These are phyloP conservation scores for Brachyalestes nurse DNA, from an alignment of 2,797 vertebrate genomes.

Conservation along the genomic window DNA sequence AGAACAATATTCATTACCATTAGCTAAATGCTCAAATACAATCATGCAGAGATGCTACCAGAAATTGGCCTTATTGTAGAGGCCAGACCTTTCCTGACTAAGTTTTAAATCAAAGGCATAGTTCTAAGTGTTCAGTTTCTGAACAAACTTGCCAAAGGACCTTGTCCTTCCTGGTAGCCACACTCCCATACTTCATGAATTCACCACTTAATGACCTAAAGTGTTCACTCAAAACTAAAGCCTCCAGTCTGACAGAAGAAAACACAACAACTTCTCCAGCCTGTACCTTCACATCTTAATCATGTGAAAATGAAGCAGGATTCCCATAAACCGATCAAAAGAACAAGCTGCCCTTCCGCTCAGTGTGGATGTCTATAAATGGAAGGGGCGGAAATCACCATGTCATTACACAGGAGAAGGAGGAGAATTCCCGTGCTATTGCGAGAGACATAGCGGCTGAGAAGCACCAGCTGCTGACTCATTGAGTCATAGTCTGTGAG, in stretches of 20 bases:
- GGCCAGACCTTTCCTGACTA: no score
- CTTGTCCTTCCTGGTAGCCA: no score
- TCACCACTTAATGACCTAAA: not conserved
- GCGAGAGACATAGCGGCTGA: constrained; percentile 73
- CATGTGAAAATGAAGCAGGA: not conserved
- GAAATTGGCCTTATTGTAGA: no score
- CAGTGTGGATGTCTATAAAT: constrained; percentile 69
- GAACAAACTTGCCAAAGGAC: no score
- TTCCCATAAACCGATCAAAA: not conserved
- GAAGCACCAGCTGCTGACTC: constrained; percentile 79
- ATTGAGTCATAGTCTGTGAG: constrained; percentile 74
- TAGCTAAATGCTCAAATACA: no score
- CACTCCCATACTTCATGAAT: no score
- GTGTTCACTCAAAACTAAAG: not conserved
- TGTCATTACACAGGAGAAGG: constrained; percentile 64
- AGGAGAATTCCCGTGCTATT: constrained; percentile 64
- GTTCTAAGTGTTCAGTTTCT: no score
- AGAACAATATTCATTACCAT: no score
- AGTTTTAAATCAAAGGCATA: no score
- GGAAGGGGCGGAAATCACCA: constrained; percentile 72
- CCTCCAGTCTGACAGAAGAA: not conserved
- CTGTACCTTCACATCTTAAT: not conserved
- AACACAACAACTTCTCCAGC: not conserved
- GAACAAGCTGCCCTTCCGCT: constrained; percentile 26
- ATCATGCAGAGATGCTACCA: no score